A percentile compares a stretch with the other conserved stretches of the same genome.
Evolutionary conservation across 2,113 vertebrate genomes (phyloP).

Genomic region (Furnarius figulus): DNA sequence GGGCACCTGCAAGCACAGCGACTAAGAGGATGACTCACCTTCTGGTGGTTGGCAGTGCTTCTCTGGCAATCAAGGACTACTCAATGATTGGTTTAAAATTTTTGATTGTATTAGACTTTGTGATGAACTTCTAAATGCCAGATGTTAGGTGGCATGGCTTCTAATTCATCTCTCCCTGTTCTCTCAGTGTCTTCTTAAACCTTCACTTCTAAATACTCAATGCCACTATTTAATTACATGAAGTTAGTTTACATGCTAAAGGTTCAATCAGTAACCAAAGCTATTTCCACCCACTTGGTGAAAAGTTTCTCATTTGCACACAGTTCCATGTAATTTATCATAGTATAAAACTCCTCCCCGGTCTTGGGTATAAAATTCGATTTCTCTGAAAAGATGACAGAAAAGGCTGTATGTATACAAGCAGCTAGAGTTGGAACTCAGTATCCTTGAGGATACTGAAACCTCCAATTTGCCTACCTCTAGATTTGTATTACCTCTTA

Average conservation of each 20-base stretch:
- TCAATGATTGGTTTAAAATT: neutral
- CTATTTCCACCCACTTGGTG: neutral
- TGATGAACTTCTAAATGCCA: neutral
- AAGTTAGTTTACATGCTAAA: neutral
- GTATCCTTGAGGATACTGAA: neutral
- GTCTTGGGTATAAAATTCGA: neutral
- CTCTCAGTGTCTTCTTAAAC: neutral
- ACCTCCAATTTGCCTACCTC: neutral
- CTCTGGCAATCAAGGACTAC: neutral
- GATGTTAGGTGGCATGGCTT: neutral
- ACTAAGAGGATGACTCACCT: neutral
- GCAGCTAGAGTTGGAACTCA: neutral
- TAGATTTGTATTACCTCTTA: conserved; percentile 45
- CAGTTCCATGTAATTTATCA: neutral
- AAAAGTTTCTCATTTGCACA: neutral
- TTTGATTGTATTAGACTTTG: neutral
- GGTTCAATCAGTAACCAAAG: neutral
- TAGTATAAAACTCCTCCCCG: neutral
- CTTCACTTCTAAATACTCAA: neutral
- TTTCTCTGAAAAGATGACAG: neutral
- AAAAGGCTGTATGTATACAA: neutral
- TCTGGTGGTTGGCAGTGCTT: neutral
- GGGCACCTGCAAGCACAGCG: neutral
- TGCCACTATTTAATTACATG: neutral
- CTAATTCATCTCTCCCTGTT: neutral